Conservation (phyloP, 2,797 vertebrate species). For the Antennarius maculatus region DNA sequence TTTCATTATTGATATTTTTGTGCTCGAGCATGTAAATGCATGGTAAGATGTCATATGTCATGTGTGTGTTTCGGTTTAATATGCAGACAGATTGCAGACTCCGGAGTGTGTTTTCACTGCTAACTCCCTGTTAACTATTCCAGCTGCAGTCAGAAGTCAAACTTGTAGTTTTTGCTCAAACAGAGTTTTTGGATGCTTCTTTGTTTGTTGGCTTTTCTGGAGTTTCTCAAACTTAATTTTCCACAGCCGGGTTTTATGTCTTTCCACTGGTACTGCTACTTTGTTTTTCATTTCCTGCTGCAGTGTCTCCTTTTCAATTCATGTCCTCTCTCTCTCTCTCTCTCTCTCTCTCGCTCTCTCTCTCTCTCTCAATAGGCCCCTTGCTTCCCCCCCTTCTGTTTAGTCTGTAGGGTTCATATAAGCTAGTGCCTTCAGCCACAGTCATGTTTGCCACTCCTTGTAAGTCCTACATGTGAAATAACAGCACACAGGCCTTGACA, state of each 20-base stretch:
- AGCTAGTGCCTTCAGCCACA: slow-evolving; percentile 18
- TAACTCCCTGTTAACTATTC: slow-evolving; percentile 16
- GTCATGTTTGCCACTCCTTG: slow-evolving; percentile 26
- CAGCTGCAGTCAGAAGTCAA: slow-evolving; percentile 43
- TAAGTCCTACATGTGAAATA: slow-evolving; percentile 1
- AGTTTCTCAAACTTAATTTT: slow-evolving; percentile 45
- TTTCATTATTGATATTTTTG: too few species aligned
- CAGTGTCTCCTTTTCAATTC: slow-evolving; percentile 51
- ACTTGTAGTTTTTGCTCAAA: slow-evolving; percentile 22
- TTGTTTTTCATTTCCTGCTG: slow-evolving; percentile 63
- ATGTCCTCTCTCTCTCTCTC: slow-evolving; percentile 24
- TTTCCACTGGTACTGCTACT: slow-evolving; percentile 47
- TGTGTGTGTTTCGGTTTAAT: not conserved
- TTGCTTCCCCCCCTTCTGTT: slow-evolving; percentile 41
- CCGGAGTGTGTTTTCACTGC: not conserved
- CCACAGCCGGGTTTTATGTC: slow-evolving; percentile 33
- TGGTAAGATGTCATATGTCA: not conserved
- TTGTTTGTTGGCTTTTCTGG: slow-evolving; percentile 24
- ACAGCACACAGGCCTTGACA: not conserved
- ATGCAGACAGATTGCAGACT: not conserved
- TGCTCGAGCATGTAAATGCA: too few species aligned
- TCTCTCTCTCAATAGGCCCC: slow-evolving; percentile 18
- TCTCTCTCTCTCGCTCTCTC: not conserved
- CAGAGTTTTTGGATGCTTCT: slow-evolving; percentile 16
- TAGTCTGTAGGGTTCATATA: slow-evolving; percentile 47